Conservation (phyloP, 64 coral and sea anemone species). For the Stichodactyla mertensii region DNA sequence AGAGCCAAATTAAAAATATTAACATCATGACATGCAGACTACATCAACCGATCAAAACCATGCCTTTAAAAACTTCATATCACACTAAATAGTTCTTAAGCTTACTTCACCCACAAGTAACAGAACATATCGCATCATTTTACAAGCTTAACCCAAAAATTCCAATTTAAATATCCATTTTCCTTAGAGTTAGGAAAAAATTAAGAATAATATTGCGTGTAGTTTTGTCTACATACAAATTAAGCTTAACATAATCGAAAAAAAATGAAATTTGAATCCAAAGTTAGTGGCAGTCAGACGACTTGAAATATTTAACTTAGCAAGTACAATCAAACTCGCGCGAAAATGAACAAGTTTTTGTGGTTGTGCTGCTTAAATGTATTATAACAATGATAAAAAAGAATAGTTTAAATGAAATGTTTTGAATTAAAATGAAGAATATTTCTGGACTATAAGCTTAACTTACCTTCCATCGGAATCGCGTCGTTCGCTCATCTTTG, state of each 20-base stretch:
- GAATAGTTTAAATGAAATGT: not conserved
- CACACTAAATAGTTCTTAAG: not conserved
- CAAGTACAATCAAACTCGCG: not conserved
- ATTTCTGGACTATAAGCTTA: not conserved
- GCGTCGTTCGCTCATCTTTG: not conserved
- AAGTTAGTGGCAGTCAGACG: not conserved
- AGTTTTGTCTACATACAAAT: not conserved
- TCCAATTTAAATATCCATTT: no score
- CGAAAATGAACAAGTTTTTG: not conserved
- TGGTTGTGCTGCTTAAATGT: not conserved
- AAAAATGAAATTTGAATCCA: not conserved
- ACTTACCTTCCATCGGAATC: constrained; percentile 5
- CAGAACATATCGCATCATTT: no score
- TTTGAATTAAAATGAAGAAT: not conserved
- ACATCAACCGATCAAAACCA: not conserved
- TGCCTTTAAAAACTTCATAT: not conserved
- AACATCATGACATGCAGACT: not conserved
- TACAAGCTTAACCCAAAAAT: no score
- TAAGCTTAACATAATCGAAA: not conserved
- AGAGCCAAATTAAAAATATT: not conserved
- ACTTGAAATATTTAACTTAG: not conserved
- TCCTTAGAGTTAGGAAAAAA: no score
- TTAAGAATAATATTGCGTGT: no score
- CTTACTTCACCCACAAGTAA: not conserved
- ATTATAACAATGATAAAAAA: not conserved